phyloP scores from a whole-genome alignment of 1,140 invertebrate species.

The Cotesia glomerata region DNA sequence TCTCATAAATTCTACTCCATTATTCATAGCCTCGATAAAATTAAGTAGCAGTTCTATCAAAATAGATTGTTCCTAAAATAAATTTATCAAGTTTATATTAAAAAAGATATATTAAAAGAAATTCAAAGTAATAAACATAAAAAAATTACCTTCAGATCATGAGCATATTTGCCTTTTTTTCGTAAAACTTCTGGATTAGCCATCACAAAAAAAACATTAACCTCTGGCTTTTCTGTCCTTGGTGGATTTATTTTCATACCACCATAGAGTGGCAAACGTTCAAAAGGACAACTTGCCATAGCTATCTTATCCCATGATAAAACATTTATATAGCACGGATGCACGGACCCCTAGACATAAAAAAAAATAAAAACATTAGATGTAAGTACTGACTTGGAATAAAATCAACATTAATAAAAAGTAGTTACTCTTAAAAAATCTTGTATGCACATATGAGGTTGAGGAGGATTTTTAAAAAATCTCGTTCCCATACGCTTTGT shows the following conservation, averaged over 20 bases:
- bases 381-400: conserved; percentile 42
- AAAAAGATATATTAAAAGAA: neutral
- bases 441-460: conserved; percentile 77
- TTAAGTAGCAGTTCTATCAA: conserved; percentile 72
- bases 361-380: neutral
- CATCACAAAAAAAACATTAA: conserved; percentile 74
- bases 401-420: conserved; percentile 46
- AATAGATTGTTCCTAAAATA: conserved; percentile 67
- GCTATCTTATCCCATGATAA: conserved; percentile 75
- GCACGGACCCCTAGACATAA: conserved; percentile 47
- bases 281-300: conserved; percentile 68
- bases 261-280: conserved; percentile 72
- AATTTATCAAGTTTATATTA: neutral
- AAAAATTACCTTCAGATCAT: conserved; percentile 64
- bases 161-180: conserved; percentile 71
- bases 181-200: conserved; percentile 73
- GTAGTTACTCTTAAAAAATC: conserved; percentile 66
- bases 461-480: conserved; percentile 74
- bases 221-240: conserved; percentile 67
- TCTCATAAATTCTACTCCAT: conserved; percentile 66
- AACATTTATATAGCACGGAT: conserved; percentile 70
- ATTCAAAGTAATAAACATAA: neutral
- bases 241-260: conserved; percentile 72
- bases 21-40: conserved; percentile 75
- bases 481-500: conserved; percentile 57